phyloP scores from a whole-genome alignment of 2,888 invertebrate genomes.

The Erebia palarica region DNA sequence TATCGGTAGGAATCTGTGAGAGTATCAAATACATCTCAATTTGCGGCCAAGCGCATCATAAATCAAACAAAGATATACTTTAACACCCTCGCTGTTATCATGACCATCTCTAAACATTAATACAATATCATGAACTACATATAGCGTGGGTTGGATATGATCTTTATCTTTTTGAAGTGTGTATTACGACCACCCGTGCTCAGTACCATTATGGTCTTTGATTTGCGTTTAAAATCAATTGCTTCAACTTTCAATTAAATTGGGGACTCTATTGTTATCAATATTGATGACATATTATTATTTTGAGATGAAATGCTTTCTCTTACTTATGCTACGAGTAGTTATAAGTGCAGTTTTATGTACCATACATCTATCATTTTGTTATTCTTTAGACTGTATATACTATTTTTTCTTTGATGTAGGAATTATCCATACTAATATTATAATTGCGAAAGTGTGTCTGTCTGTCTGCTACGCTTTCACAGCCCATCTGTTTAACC shows the following conservation, averaged over 20 bases:
- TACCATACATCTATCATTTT: neutral
- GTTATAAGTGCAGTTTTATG: neutral
- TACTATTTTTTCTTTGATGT: too few relatives aligned
- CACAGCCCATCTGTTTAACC: too few relatives aligned
- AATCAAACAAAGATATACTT: constrained; percentile 23
- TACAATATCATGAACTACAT: constrained; percentile 34
- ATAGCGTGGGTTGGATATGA: constrained; percentile 35
- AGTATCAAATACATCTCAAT: neutral
- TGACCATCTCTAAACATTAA: constrained; percentile 27
- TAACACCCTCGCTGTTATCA: constrained; percentile 31
- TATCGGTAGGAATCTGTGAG: neutral
- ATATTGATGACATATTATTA: neutral
- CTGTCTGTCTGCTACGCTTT: too few relatives aligned
- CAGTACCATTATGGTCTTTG: constrained; percentile 31
- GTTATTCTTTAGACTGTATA: too few relatives aligned
- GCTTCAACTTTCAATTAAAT: constrained; percentile 13
- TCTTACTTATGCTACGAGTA: neutral
- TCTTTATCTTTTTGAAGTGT: constrained; percentile 31
- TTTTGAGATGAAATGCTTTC: neutral
- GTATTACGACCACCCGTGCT: constrained; percentile 36
- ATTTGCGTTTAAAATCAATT: constrained; percentile 13
- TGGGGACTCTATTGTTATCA: neutral
- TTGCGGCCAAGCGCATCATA: constrained; percentile 1
- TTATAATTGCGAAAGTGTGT: too few relatives aligned
- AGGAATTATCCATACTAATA: too few relatives aligned